Base-by-base conservation (phyloP, 2,888 invertebrate species). In the Drosophila melanosoma region DNA sequence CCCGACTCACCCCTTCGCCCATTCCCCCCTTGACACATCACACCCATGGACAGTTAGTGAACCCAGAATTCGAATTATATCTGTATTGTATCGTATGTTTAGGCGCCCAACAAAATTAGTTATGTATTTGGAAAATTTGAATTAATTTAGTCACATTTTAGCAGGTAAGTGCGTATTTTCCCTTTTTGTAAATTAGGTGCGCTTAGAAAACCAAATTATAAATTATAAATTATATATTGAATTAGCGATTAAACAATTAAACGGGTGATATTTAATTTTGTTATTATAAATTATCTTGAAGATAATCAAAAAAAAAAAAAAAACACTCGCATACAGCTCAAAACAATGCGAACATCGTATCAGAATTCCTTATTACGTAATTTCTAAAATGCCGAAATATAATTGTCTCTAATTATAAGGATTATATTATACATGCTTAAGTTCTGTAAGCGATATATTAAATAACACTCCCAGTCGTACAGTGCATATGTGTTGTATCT, bases 231-330 rank as follows among this genome's bases (percentile, higher is more conserved):
- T 64, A 74, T 69, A 74, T 82, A 74, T 82, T 81, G 64, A 75
- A 82, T 84, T 84, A 84, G 82, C 58, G 57, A 68, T 84, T 79
- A 83, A 85, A 79, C 60, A 79, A 83, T 75, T 79, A 33, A 72
- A 85, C 88, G 85, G 76, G 85, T 85, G 85, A 85, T 85, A 85
- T 87, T 87, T 79, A 72, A 79, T 85, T 83, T 84, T 81, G 75
- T 85, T 82, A 70, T 65, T 52, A 32, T 42, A 65, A 78, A 61
- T 74, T 78, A 78, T 78, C 74, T 79, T 26, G 38, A 78, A 74
- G 79, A 78, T 69, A 49, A 52, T n/a, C 1, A 51, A 40, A 15
- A 53, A 12, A 42, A n/a, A 38, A 23, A 36, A 6, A 38, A 35
- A 8, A 54, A 23, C 49, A 64, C 23, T 54, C 29, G 51, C 26